phyloP scores from a whole-genome alignment of 2,113 vertebrate genomes.

The Phaethornis superciliosus region DNA sequence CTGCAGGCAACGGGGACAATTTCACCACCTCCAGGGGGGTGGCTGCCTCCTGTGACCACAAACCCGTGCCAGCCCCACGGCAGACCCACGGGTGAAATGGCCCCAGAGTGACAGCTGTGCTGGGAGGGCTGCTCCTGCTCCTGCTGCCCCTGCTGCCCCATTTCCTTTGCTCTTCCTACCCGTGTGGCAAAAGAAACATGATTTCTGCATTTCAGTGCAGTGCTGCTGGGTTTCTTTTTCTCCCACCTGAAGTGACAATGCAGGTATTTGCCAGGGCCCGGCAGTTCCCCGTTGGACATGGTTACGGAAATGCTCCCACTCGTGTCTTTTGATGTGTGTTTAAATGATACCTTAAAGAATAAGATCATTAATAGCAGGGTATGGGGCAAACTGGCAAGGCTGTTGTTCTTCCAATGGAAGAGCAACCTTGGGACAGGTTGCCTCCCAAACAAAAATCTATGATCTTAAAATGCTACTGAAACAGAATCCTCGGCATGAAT shows the following conservation, averaged over 20 bases:
- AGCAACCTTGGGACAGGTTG: constrained; percentile 39
- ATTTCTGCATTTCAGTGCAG: constrained; percentile 23
- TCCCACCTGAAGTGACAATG: neutral
- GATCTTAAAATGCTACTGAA: constrained; percentile 91
- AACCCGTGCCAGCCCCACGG: neutral
- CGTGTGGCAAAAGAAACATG: neutral
- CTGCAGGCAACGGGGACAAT: neutral
- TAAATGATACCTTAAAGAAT: constrained; percentile 75
- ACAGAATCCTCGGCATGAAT: constrained; percentile 82
- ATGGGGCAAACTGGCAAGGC: constrained; percentile 77
- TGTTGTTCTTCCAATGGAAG: constrained; percentile 21
- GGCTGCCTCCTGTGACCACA: neutral
- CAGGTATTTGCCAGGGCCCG: constrained; percentile 39
- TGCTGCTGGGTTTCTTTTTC: constrained; percentile 3
- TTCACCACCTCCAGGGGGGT: neutral
- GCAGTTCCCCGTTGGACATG: constrained; percentile 21
- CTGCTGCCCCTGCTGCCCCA: neutral
- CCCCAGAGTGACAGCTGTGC: neutral
- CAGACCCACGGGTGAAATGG: neutral
- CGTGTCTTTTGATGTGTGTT: constrained; percentile 10
- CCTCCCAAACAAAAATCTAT: constrained; percentile 64
- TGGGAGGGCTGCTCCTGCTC: neutral
- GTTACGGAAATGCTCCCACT: constrained; percentile 43
- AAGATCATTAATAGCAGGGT: constrained; percentile 85
- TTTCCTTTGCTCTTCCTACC: constrained; percentile 22